phyloP scores from a whole-genome alignment of 2,113 vertebrate genomes.

The Pterocles burchelli region DNA sequence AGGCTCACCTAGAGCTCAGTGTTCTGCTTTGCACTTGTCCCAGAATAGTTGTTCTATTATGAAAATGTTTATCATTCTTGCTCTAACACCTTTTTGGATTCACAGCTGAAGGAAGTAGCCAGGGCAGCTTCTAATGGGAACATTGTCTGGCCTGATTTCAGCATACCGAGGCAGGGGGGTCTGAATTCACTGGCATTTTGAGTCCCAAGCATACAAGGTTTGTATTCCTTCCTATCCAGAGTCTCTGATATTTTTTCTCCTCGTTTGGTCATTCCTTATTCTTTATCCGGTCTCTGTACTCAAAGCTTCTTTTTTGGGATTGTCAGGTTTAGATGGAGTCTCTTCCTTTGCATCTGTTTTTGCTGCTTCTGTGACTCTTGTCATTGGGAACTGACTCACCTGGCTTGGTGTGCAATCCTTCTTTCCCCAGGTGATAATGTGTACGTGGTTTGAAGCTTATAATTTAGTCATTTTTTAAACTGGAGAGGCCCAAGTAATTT shows the following conservation, averaged over 20 bases:
- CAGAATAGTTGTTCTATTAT: not conserved
- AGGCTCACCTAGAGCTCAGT: not conserved
- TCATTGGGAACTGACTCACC: not conserved
- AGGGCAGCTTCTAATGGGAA: not conserved
- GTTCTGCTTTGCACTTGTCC: not conserved
- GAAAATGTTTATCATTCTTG: slow-evolving; percentile 1
- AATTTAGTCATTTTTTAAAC: not conserved
- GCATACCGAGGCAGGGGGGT: not conserved
- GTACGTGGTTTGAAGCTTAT: not conserved
- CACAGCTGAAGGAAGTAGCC: not conserved
- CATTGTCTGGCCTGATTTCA: not conserved
- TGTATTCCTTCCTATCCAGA: not conserved
- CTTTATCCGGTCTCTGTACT: not conserved
- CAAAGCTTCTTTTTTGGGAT: not conserved
- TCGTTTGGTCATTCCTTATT: not conserved
- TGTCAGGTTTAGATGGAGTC: not conserved
- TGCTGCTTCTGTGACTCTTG: not conserved
- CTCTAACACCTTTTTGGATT: slow-evolving; percentile 5
- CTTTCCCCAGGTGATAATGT: not conserved
- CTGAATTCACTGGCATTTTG: not conserved
- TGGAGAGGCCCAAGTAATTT: not conserved
- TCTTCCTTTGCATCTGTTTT: not conserved
- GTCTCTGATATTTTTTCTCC: not conserved
- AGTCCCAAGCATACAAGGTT: not conserved
- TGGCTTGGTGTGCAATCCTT: not conserved